Conservation (phyloP, 2,888 invertebrate species). For the Spialia ferax region DNA sequence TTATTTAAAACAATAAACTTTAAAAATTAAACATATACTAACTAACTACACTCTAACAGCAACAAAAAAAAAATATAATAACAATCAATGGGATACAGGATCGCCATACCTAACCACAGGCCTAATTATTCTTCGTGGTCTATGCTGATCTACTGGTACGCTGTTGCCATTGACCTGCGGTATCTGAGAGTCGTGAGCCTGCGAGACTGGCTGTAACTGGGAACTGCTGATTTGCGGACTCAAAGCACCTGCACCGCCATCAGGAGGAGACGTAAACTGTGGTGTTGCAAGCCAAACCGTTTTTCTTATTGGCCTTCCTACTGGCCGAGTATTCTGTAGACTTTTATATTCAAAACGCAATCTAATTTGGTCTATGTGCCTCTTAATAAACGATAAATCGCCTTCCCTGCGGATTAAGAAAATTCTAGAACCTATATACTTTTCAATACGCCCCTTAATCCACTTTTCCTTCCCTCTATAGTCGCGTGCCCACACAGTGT, state of each 20-base stretch:
- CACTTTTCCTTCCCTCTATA: slow-evolving; percentile 1
- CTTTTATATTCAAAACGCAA: not conserved
- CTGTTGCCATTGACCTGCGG: not conserved
- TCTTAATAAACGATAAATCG: not conserved
- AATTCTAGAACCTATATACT: not conserved
- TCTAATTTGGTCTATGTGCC: not conserved
- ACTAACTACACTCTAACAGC: not conserved
- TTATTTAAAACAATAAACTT: not conserved
- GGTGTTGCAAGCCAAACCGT: not conserved
- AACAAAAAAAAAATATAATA: not conserved
- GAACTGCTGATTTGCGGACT: not conserved
- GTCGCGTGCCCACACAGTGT: not conserved
- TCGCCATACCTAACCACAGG: slow-evolving; percentile 2
- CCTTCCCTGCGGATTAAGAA: slow-evolving; percentile 6
- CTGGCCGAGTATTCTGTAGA: not conserved
- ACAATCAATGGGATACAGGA: not conserved
- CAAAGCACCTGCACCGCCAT: not conserved
- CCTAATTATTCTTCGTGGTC: not conserved
- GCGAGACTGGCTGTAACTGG: not conserved
- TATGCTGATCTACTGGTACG: not conserved
- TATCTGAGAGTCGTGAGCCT: not conserved
- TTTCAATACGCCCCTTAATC: slow-evolving; percentile 2
- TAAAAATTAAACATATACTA: not conserved
- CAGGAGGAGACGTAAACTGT: not conserved
- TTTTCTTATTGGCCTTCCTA: not conserved